Evolutionary conservation across 2,797 vertebrate genomes (phyloP), one percentile per base, ranked within the genome.

Genomic region (Vireo griseus): DNA sequence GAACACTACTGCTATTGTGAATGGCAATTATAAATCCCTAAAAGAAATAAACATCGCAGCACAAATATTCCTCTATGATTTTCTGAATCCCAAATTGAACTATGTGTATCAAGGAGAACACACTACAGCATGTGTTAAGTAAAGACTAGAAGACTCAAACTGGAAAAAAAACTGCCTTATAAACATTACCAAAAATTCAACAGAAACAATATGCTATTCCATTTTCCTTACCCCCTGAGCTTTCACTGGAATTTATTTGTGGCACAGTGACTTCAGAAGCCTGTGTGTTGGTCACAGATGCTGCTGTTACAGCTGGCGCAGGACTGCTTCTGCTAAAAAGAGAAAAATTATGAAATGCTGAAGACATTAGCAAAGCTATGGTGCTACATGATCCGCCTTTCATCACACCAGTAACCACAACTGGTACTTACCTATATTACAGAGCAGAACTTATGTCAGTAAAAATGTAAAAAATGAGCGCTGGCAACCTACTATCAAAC

Each of bases 181-280:
- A 78, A 74, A 62, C 1, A 2, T 66, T 24, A 63, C 3, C 3
- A 77, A 62, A 48, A 59, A 67, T 31, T 28, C 31, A 78, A 50
- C 0, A 92, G n/a, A 71, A 95, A 67, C 25, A 63, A 63, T n/a
- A 76, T 28, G 40, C 15, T 47, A 48, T 8, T 17, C 3, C 12
- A n/a, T 58, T 54, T 77, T 95, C 59, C 98, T 97, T 97, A 98
- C 98, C 98, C 97, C 98, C 98, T 97, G 98, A 98, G 97, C 97
- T 98, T 97, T 98, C 98, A 97, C 96, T 97, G 97, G 98, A 97
- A 98, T 98, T 98, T 92, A 92, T 97, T 97, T 97, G 98, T 96
- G 97, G 97, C 96, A 97, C 97, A 97, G 96, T 97, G 92, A 97
- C 97, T 92, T 98, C 98, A 97, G 97, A 96, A 97, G 97, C 93